Percentiles rank a stretch among this genome's conserved stretches.
Conservation (phyloP, 2,888 invertebrate genomes). For the Atethmia centrago region DNA sequence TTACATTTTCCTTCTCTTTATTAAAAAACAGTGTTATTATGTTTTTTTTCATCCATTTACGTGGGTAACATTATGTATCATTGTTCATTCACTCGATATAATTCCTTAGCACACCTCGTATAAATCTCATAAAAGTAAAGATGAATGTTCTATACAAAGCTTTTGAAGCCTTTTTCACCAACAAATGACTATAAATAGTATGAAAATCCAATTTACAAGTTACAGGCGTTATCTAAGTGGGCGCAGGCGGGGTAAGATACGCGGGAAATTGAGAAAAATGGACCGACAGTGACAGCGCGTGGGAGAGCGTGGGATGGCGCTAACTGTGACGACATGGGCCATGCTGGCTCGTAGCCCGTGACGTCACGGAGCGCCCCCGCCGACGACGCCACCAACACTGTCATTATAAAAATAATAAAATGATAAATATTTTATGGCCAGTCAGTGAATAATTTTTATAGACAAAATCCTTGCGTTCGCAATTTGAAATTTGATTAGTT, state of each 20-base stretch:
- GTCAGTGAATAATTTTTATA: slow-evolving; percentile 56
- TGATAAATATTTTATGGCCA: slow-evolving; percentile 59
- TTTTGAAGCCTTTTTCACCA: slow-evolving; percentile 25
- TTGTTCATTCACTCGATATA: not conserved
- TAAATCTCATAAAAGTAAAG: slow-evolving; percentile 21
- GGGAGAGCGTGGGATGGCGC: slow-evolving; percentile 54
- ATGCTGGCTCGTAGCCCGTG: slow-evolving; percentile 58
- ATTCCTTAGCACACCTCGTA: not conserved
- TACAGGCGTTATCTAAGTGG: slow-evolving; percentile 77
- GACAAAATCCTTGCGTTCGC: slow-evolving; percentile 26
- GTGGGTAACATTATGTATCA: not conserved
- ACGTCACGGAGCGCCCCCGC: slow-evolving; percentile 72
- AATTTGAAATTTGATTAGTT: slow-evolving; percentile 22
- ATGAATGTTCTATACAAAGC: slow-evolving; percentile 30
- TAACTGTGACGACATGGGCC: slow-evolving; percentile 71
- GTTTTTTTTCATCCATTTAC: not conserved
- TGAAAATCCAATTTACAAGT: slow-evolving; percentile 73
- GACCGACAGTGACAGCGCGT: slow-evolving; percentile 57
- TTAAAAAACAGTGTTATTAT: not conserved
- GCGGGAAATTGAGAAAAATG: slow-evolving; percentile 85
- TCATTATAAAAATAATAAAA: slow-evolving; percentile 61
- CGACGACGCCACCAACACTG: slow-evolving; percentile 33
- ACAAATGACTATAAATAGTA: slow-evolving; percentile 71
- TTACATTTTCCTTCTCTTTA: not conserved
- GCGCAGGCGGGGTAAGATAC: slow-evolving; percentile 79